Base-by-base conservation (phyloP, 64 coral and sea anemone genomes). In the Actinia tenebrosa region DNA sequence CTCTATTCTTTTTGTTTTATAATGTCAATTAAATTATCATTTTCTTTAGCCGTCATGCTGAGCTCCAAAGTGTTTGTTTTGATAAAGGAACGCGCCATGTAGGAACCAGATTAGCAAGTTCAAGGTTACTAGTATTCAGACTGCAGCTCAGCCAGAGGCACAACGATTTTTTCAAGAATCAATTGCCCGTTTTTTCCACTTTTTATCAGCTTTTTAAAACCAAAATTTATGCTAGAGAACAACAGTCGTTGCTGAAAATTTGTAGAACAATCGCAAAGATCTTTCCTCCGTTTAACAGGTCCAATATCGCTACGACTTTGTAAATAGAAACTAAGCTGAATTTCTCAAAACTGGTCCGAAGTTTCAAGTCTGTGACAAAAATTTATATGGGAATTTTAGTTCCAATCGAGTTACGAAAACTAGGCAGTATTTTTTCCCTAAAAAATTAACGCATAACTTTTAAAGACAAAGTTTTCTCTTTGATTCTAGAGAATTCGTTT, bases 11-110 rank as follows among this genome's bases (percentile, higher is more conserved):
- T 81, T 22, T 19, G 13, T 53, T 81, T 50, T 18, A 52, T 8
- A 20, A 7, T 47, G 14, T 30, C 3, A 47, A 80, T 16, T 50
- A 81, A 45, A 81, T 81, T 50, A 44, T 1, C 1, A 50, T 45
- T 81, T 45, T 81, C 79, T 50, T 50, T 52, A 26, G 79, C 45
- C 8, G 79, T 53, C 79, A 81, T 53, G 79, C 46, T 50, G 79
- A 0, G 79, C 79, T 20, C 7, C 46, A 53, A 22, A 81, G 46
- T 81, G 50, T n/a, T 81, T 81, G 44, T 81, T 47, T 50, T 50
- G 4, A 19, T n/a, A 20, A 5, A 16, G 79, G 79, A 81, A 81
- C 79, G 79, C 79, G 79, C 16, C 50, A 6, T 81, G 69, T 11
- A 27, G 7, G 66, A 10, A 27, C 69, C 27, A 5, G 3, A 13